Conservation (phyloP, 2,888 invertebrate species). For the Noctua fimbriata region DNA sequence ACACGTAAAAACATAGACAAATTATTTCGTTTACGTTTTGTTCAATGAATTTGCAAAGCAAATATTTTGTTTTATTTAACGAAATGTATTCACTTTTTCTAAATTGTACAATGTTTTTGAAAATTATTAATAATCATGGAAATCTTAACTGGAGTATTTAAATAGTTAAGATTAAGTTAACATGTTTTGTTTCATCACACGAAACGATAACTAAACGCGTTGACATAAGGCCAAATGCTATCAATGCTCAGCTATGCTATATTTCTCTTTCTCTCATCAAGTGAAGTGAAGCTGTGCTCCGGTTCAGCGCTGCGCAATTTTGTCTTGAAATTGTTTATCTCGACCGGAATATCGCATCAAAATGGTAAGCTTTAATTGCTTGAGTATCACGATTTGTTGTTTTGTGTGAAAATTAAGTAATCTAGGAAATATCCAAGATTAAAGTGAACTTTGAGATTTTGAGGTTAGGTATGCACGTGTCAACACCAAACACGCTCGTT, state of each 20-base stretch:
- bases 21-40: constrained; percentile 18
- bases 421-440: neutral
- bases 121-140: accelerated
- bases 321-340: constrained; percentile 93
- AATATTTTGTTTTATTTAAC: neutral
- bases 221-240: neutral
- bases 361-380: constrained; percentile 89
- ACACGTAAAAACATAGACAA: constrained; percentile 1
- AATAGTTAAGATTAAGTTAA: too few relatives aligned
- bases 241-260: neutral
- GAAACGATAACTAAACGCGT: constrained; percentile 41
- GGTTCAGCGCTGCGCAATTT: constrained; percentile 98
- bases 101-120: accelerated
- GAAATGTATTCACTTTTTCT: too few relatives aligned
- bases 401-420: neutral
- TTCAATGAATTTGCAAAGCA: neutral
- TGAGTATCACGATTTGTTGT: neutral
- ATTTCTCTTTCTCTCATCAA: constrained; percentile 77
- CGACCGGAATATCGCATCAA: constrained; percentile 93
- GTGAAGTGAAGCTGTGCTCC: constrained; percentile 87
- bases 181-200: neutral
- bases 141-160: neutral
- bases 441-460: constrained; percentile 32
- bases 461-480: constrained; percentile 85
- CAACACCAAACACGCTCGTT: constrained; percentile 8